Conservation (phyloP, 1,140 invertebrate species). For the Eumeta japonica region DNA sequence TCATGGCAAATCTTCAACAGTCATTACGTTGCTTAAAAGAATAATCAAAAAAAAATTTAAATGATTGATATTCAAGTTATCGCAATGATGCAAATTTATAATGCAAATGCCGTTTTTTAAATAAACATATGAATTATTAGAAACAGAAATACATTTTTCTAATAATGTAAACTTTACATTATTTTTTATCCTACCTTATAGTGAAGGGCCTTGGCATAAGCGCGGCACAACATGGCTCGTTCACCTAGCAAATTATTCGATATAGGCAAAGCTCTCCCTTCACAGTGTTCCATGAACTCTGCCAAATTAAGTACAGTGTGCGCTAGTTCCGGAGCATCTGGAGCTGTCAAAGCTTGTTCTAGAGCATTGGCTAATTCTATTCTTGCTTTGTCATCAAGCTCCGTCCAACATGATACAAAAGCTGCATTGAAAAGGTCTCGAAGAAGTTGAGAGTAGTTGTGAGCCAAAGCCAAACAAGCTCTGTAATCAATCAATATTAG, state of each 20-base stretch:
- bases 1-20: too few relatives aligned
- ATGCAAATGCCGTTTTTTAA: too few relatives aligned
- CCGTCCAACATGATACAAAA: constrained; percentile 98
- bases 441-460: constrained; percentile 90
- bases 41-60: too few relatives aligned
- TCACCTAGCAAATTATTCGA: constrained; percentile 80
- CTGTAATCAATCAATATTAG: constrained; percentile 30
- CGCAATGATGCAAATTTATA: too few relatives aligned
- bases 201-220: constrained; percentile 93
- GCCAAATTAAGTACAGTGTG: constrained; percentile 97
- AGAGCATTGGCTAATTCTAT: constrained; percentile 85
- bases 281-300: constrained; percentile 99
- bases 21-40: too few relatives aligned
- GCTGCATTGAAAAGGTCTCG: constrained; percentile 97
- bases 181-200: constrained; percentile 69
- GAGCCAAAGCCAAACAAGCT: constrained; percentile 88
- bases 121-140: too few relatives aligned
- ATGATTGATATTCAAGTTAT: too few relatives aligned
- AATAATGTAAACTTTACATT: too few relatives aligned
- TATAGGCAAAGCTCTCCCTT: constrained; percentile 91
- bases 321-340: constrained; percentile 94
- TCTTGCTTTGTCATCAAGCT: constrained; percentile 80
- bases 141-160: too few relatives aligned
- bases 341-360: constrained; percentile 86
- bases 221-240: constrained; percentile 81